phyloP scores from a whole-genome alignment of 2,797 vertebrate genomes.

The Falco novaeseelandiae region DNA sequence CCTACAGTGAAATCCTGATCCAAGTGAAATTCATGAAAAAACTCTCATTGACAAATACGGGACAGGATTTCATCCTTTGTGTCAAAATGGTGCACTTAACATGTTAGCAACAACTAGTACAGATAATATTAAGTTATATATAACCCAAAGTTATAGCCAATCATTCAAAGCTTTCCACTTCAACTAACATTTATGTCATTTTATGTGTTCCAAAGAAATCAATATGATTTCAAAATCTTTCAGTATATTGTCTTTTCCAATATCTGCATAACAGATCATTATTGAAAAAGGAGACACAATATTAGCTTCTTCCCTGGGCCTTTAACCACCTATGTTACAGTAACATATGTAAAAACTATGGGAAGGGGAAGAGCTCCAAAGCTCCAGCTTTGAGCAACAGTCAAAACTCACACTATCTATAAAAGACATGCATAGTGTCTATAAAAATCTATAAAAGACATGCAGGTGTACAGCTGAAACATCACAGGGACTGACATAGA shows the following conservation, averaged over 20 bases:
- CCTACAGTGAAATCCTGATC: not conserved
- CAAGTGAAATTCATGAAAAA: not conserved
- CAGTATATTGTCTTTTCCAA: not conserved
- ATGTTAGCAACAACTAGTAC: not conserved
- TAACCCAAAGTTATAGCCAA: not conserved
- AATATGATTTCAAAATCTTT: not conserved
- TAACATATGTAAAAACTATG: not conserved
- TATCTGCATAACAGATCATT: not conserved
- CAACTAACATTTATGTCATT: not conserved
- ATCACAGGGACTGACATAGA: not conserved
- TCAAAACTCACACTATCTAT: not conserved
- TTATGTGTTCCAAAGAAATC: not conserved
- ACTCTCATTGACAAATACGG: not conserved
- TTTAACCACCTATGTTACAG: not conserved
- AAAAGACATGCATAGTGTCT: not conserved
- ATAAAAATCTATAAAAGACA: not conserved
- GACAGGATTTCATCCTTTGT: not conserved
- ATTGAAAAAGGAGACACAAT: not conserved
- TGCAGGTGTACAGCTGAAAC: not conserved
- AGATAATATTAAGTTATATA: not conserved
- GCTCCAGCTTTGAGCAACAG: not conserved
- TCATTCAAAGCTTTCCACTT: not conserved
- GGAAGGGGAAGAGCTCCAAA: not conserved
- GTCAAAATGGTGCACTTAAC: not conserved
- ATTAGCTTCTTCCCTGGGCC: not conserved